Evolutionary conservation across 2,888 invertebrate genomes (phyloP), one percentile per base, ranked within the genome.

Genomic region (Tortricodes alternella): DNA sequence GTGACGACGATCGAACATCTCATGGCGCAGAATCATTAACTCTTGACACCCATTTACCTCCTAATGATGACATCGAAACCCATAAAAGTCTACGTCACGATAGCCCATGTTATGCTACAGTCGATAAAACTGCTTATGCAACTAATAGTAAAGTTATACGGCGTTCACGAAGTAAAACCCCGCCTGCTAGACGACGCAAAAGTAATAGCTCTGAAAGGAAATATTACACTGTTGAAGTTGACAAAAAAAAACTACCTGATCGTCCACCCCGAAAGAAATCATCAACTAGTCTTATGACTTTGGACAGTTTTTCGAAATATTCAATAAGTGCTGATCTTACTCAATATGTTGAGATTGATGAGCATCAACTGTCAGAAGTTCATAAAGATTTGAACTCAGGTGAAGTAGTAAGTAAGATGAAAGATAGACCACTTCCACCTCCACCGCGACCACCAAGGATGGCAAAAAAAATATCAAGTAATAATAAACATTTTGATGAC

Each of bases 401-500:
- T 6, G 94, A 94, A 60, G 91, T 96, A 37, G 92, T 96, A 1
- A 94, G 93, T 69, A 96, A 94, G 87, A 97, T 97, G 94, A 95
- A 96, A 83, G 94, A 94, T 65, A 92, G 97, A 61, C 97, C 97
- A 0, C 80, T 97, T 62, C 97, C 97, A 1, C 94, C 97, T 3
- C 97, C 97, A 0, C 97, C 97, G 1, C 90, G 96, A 56, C 97
- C 97, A 29, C 96, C 96, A 0, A 92, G 96, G 61, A 92, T 92
- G 16, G 91, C 92, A 21, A 92, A 77, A 66, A 78, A 85, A 58
- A 85, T 84, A 63, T 88, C 78, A 66, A 78, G 73, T 60, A 73
- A 74, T 48, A 80, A 74, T 62, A 75, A 68, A 35, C 71, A 68
- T 7, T 67, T 66, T 16, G 77, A 78, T 46, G 48, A 58, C 15